Percentiles rank a stretch among this genome's conserved stretches.
phyloP scores from a whole-genome alignment of 2,888 invertebrate genomes.

The Helobdella robusta region DNA sequence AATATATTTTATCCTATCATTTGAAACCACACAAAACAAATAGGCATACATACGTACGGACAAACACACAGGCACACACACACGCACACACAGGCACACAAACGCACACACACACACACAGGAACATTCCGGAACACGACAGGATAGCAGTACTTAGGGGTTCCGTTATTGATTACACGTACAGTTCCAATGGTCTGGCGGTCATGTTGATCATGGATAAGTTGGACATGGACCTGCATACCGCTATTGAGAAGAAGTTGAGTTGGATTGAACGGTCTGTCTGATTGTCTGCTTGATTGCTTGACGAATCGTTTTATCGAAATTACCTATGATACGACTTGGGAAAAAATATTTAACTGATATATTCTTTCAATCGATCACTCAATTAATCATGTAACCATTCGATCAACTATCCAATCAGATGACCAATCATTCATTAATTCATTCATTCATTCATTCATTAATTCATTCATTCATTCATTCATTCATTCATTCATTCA shows the following conservation, averaged over 20 bases:
- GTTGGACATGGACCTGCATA: slow-evolving; percentile 66
- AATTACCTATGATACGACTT: no score
- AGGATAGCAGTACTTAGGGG: slow-evolving; percentile 62
- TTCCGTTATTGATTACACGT: slow-evolving; percentile 69
- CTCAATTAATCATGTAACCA: no score
- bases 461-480: neutral
- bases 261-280: slow-evolving; percentile 52
- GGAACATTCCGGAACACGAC: slow-evolving; percentile 71
- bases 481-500: neutral
- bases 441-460: neutral
- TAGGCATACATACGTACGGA: no score
- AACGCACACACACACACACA: no score
- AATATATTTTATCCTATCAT: no score
- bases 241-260: slow-evolving; percentile 64
- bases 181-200: slow-evolving; percentile 59
- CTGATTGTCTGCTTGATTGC: neutral
- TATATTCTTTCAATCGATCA: no score
- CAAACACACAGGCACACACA: no score
- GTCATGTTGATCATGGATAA: slow-evolving; percentile 72
- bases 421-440: no score
- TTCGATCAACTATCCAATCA: no score
- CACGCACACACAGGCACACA: no score
- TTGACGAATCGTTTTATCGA: neutral
- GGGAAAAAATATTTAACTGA: no score
- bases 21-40: no score